A percentile compares a stretch with the other conserved stretches of the same genome.
Conservation (phyloP, 2,888 invertebrate genomes). For the Neoscelio sp. region DNA sequence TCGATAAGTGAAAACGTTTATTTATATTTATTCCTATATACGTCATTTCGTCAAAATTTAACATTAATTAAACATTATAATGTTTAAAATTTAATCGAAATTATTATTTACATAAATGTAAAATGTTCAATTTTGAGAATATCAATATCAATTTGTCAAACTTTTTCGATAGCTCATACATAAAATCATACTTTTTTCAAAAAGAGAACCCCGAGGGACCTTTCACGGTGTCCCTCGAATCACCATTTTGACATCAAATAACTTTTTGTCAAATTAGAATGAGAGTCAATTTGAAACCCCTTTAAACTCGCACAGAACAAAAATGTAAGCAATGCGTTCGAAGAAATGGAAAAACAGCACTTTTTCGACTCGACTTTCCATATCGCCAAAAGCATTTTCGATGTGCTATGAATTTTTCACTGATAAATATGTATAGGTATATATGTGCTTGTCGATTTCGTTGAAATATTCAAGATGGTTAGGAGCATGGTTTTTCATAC, state of each 20-base stretch:
- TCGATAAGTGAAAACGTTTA: too few relatives aligned
- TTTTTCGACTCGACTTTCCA: constrained; percentile 45
- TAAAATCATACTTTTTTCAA: constrained; percentile 21
- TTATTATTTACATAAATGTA: too few relatives aligned
- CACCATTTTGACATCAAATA: constrained; percentile 38
- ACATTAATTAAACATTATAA: too few relatives aligned
- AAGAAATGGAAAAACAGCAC: constrained; percentile 48
- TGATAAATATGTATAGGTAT: constrained; percentile 61
- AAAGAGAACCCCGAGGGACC: constrained; percentile 14
- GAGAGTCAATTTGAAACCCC: constrained; percentile 39
- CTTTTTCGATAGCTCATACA: constrained; percentile 16
- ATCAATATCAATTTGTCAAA: constrained; percentile 31
- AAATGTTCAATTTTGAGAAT: constrained; percentile 17
- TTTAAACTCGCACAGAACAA: constrained; percentile 31
- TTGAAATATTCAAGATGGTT: constrained; percentile 63
- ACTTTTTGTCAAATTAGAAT: constrained; percentile 38
- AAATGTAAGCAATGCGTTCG: constrained; percentile 44
- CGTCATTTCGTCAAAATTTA: not conserved
- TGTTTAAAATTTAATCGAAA: too few relatives aligned
- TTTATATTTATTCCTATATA: too few relatives aligned
- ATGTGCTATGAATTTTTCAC: constrained; percentile 58
- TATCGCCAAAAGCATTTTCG: constrained; percentile 58
- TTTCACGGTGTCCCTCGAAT: constrained; percentile 5
- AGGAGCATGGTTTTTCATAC: constrained; percentile 42
- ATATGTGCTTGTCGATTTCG: constrained; percentile 54